These are phyloP conservation scores for human (Homo sapiens) DNA, from an alignment of 2,113 vertebrate species.

Conservation along the genomic window GRCh38 chr1:110127001-110127500, in stretches of 20 bases:
- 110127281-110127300: slow-evolving; percentile 44
- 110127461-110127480: not conserved
- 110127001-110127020: not conserved
- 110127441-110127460: not conserved
- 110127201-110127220: not conserved
- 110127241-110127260: not conserved
- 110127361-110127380: not conserved
- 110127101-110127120: not conserved
- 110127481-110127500: not conserved
- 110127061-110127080: not conserved
- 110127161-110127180: not conserved
- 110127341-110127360: not conserved
- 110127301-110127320: not conserved
- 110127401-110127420: not conserved
- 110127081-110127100: rapidly evolving
- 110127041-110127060: not conserved
- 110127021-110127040: not conserved
- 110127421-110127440: not conserved
- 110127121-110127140: not conserved
- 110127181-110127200: not conserved
- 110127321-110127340: not conserved
- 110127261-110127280: not conserved
- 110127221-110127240: not conserved
- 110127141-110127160: not conserved
- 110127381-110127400: not conserved